Base-by-base conservation (phyloP, 2,888 invertebrate genomes). In the Chrysolina americana region DNA sequence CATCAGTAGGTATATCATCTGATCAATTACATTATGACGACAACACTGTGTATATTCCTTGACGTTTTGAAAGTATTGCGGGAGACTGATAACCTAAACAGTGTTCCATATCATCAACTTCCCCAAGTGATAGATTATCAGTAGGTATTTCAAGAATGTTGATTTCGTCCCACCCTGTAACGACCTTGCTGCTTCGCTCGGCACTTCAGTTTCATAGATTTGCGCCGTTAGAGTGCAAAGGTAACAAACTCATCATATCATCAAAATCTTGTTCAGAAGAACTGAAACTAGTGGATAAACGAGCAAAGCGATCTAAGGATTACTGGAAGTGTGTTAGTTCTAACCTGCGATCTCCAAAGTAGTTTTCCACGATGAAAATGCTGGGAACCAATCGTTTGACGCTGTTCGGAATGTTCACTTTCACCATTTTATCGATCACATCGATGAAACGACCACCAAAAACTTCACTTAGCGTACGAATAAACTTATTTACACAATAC, bases 291-390 rank as follows among this genome's bases (percentile, higher is more conserved):
- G 36, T 3, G 8, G 4, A 6, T 44, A 15, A 2, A 3, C 44
- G 2, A 15, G 15, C 44, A 44, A 44, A 44, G n/a, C n/a, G 6
- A 41, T 63, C 41, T 41, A 41, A 41, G 10, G 36, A 41, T 41
- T 19, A 64, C 5, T 36, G 41, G 15, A 17, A 68, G 17, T 10
- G 15, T 41, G 41, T 21, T 28, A 36, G 10, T 44, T 41, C 72
- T 47, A 72, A 81, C 79, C 77, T 79, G 66, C 70, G 77, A 68
- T 80, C 76, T 68, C 73, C 68, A 36, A 78, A 77, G 71, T 79
- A 80, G 68, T 79, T 77, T 68, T 79, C 81, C 71, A 82, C 79
- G 13, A 79, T 80, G 72, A 81, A 81, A 56, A 82, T 77, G 47
- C 62, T 63, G 6, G 76, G 76, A 62, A 78, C 79, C 68, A 77